A percentile compares a stretch with the other conserved stretches of the same genome.
These are phyloP conservation scores for Sebastes iracundus DNA, from an alignment of 2,797 vertebrate genomes.

Conservation along the genomic window DNA sequence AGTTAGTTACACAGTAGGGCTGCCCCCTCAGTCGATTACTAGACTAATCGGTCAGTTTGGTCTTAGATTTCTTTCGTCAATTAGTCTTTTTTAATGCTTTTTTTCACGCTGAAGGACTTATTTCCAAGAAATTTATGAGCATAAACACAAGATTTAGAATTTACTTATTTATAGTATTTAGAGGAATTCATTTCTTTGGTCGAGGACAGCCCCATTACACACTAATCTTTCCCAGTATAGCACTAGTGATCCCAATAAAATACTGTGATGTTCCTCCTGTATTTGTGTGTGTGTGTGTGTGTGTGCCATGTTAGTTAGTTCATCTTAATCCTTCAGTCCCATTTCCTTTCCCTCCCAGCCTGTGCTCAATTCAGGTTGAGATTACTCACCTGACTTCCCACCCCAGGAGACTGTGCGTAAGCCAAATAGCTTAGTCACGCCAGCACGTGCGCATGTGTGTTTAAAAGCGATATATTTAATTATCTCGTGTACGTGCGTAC, in stretches of 20 bases:
- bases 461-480: conserved; percentile 13
- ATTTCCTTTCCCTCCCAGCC: conserved; percentile 46
- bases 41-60: no score
- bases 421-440: conserved; percentile 25
- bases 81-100: no score
- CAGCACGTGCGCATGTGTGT: conserved; percentile 15
- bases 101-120: no score
- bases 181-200: no score
- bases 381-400: conserved; percentile 38
- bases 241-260: conserved; percentile 17
- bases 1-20: conserved; percentile 5
- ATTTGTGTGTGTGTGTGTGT: not conserved
- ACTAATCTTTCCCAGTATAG: conserved; percentile 30
- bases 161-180: no score
- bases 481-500: not conserved
- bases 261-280: conserved; percentile 5
- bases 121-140: no score
- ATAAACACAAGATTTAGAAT: no score
- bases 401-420: conserved; percentile 18
- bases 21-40: no score
- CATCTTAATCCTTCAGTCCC: conserved; percentile 19
- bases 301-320: not conserved
- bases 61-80: no score
- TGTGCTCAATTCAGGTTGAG: conserved; percentile 30
- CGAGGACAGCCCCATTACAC: not conserved